Conservation (phyloP, 2,888 invertebrate species). For the Didymodactylos carnosus region DNA sequence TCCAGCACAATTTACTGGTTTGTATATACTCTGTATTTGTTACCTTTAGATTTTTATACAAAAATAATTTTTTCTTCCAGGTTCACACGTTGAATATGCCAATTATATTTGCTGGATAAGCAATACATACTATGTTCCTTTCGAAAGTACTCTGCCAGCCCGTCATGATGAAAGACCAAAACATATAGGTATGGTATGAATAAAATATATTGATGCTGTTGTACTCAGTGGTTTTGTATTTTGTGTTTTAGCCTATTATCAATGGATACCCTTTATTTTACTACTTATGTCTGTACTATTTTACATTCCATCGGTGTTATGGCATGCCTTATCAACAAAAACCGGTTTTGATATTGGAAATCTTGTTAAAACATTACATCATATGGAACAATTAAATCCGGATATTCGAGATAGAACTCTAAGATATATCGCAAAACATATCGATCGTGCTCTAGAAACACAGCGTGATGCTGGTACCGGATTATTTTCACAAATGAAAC, state of each 20-base stretch:
- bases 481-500: conserved; percentile 4
- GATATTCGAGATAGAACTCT: conserved; percentile 11
- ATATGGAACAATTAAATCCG: conserved; percentile 13
- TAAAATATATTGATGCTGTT: not conserved
- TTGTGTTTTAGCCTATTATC: conserved; percentile 4
- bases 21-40: too few relatives aligned
- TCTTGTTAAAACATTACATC: conserved; percentile 7
- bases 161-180: conserved; percentile 10
- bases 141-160: conserved; percentile 9
- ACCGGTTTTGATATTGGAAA: conserved; percentile 13
- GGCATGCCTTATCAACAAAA: conserved; percentile 12
- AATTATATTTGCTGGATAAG: conserved; percentile 15
- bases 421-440: conserved; percentile 11
- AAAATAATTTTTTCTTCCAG: not conserved
- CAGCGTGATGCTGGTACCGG: conserved; percentile 8
- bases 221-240: not conserved
- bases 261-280: conserved; percentile 16
- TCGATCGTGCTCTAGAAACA: conserved; percentile 12
- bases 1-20: conserved; percentile 15
- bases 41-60: too few relatives aligned
- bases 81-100: conserved; percentile 15
- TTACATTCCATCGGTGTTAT: conserved; percentile 12
- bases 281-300: conserved; percentile 15
- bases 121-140: conserved; percentile 13
- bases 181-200: not conserved